Evolutionary conservation across 2,113 vertebrate genomes (phyloP), one percentile per base, ranked within the genome.

Genomic region (Cheilinus undulatus): DNA sequence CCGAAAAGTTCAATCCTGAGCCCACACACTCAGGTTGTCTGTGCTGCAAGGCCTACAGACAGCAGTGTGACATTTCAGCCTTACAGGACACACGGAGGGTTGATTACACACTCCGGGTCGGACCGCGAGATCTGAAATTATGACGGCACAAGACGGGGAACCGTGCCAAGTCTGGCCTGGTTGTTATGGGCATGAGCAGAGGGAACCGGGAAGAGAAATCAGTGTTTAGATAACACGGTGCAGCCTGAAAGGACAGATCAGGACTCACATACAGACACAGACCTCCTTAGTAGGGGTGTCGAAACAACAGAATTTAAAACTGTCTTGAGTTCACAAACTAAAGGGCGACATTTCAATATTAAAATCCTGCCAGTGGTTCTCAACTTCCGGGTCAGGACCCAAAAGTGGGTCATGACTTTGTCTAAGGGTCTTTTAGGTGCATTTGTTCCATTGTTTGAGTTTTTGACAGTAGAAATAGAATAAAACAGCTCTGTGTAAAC

Each of bases 41-140:
- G 46, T 52, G 54, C 57, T 68, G 52, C 24, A n/a, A 83, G 89
- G 88, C 85, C 90, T 88, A 73, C 76, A 74, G 68, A 80, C 56
- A 57, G 70, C 83, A 79, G 76, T 61, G 85, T 89, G 88, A 89
- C 90, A 91, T 82, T 87, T 87, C 73, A 87, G 78, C 56, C 73
- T 58, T 53, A 32, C 85, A 74, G 85, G 82, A 86, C 80, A 68
- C 62, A 38, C 46, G n/a, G 26, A 40, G 76, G 73, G 51, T 83
- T 80, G 86, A 76, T 85, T 80, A 84, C 84, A 87, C 61, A 49
- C 81, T 32, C 50, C 56, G 40, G 75, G 54, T 53, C 74, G 69
- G 68, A 83, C 83, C 87, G 89, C 91, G 88, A 93, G 93, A 93
- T 77, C 85, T 90, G 87, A 79, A 85, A 64, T 74, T 88, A 83